Evolutionary conservation across 2,888 invertebrate species (phyloP).

Genomic region (Disparrhopalites patrizii): DNA sequence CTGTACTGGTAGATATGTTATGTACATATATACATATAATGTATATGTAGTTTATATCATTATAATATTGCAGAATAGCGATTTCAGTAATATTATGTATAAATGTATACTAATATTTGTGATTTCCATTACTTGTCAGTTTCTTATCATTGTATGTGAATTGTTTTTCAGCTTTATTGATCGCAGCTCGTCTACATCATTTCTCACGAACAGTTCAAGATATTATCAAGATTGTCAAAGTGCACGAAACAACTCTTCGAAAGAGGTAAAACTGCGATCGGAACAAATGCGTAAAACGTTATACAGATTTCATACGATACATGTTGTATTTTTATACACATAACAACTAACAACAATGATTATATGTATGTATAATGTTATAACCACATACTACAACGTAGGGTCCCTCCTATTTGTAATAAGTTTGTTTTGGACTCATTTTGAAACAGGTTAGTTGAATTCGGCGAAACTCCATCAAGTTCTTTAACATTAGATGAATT

Average conservation of each 20-base stretch:
- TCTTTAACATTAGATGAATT: slow-evolving; percentile 93
- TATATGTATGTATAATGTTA: neutral
- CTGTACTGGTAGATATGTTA: neutral
- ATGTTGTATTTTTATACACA: neutral
- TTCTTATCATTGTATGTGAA: slow-evolving; percentile 25
- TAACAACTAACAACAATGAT: no score
- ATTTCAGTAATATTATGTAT: neutral
- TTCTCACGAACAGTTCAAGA: slow-evolving; percentile 81
- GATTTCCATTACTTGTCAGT: no score
- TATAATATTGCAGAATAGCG: neutral
- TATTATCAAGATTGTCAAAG: slow-evolving; percentile 90
- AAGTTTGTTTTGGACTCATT: slow-evolving; percentile 16
- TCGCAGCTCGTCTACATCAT: slow-evolving; percentile 89
- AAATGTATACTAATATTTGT: neutral
- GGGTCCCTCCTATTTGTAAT: neutral
- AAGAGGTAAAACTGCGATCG: slow-evolving; percentile 60
- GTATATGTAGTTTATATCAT: neutral
- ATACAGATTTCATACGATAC: neutral
- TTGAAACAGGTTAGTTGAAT: slow-evolving; percentile 74
- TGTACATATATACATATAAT: neutral
- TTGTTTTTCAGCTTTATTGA: slow-evolving; percentile 71
- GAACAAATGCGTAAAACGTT: no score
- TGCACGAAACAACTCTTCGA: slow-evolving; percentile 86
- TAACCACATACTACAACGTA: neutral
- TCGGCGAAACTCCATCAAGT: slow-evolving; percentile 94